A percentile compares a stretch with the other conserved stretches of the same genome.
These are phyloP conservation scores for Plestiodon gilberti DNA, from an alignment of 2,113 vertebrate species.

Conservation along the genomic window DNA sequence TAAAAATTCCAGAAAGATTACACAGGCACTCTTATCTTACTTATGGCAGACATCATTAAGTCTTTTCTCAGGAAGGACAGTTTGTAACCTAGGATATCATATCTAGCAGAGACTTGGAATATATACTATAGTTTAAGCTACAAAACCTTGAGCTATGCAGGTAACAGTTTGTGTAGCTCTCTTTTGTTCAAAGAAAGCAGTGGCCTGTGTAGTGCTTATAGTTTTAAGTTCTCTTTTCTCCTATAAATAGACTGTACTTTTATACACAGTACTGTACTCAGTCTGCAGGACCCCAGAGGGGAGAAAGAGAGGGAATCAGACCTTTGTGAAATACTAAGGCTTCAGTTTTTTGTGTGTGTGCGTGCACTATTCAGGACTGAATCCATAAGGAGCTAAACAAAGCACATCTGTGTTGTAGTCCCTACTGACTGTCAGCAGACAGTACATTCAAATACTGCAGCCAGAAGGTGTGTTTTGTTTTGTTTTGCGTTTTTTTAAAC, in stretches of 20 bases:
- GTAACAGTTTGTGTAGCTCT: neutral
- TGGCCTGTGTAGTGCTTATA: neutral
- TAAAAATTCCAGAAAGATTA: neutral
- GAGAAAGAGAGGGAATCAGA: slow-evolving; percentile 29
- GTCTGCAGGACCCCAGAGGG: slow-evolving; percentile 16
- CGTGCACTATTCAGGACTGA: slow-evolving; percentile 47
- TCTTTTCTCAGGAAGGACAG: slow-evolving; percentile 10
- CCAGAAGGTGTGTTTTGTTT: slow-evolving; percentile 64
- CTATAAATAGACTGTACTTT: slow-evolving; percentile 37
- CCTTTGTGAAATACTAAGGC: slow-evolving; percentile 53
- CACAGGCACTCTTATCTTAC: slow-evolving; percentile 13
- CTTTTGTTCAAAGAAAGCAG: slow-evolving; percentile 24
- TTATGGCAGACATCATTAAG: slow-evolving; percentile 33
- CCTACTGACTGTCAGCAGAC: slow-evolving; percentile 69
- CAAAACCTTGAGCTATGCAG: neutral
- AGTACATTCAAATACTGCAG: slow-evolving; percentile 73
- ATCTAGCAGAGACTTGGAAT: slow-evolving; percentile 6
- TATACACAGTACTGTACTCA: slow-evolving; percentile 31
- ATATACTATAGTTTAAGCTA: slow-evolving; percentile 18
- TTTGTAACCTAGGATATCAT: slow-evolving; percentile 1
- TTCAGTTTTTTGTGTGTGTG: slow-evolving; percentile 47
- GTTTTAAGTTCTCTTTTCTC: slow-evolving; percentile 7
- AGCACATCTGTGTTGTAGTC: slow-evolving; percentile 71
- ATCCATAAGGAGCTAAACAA: slow-evolving; percentile 74
- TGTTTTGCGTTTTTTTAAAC: slow-evolving; percentile 34